Conservation (phyloP, 2,797 vertebrate genomes). For the Silurus aristotelis region DNA sequence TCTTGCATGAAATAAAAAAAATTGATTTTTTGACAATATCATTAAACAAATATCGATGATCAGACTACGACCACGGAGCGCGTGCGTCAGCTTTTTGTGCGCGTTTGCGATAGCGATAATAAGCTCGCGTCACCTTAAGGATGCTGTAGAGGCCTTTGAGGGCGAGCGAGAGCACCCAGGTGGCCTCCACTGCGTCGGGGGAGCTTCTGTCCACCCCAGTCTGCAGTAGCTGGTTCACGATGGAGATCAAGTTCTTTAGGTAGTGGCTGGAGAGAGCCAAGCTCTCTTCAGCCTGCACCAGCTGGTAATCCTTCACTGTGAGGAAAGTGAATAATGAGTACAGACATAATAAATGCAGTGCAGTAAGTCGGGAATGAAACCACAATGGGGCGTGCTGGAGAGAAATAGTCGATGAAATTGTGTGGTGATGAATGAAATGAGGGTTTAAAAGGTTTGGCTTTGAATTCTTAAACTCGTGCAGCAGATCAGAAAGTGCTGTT, state of each 20-base stretch:
- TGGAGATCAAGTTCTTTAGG: slow-evolving; percentile 86
- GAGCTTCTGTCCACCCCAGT: slow-evolving; percentile 80
- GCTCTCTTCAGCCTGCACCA: slow-evolving; percentile 81
- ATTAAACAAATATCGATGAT: not conserved
- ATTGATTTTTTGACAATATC: not conserved
- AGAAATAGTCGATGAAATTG: not conserved
- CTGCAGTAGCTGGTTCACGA: slow-evolving; percentile 88
- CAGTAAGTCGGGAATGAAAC: not conserved
- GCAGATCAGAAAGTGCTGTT: not conserved
- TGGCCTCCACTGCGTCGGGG: slow-evolving; percentile 89
- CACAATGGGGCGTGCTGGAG: not conserved
- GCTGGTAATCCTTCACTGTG: slow-evolving; percentile 93
- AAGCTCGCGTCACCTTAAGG: slow-evolving; percentile 80
- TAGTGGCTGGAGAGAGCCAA: slow-evolving; percentile 82
- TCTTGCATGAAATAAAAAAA: not conserved
- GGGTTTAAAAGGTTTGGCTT: too few relatives aligned
- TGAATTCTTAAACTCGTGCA: not conserved
- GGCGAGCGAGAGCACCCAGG: slow-evolving; percentile 91
- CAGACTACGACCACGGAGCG: not conserved
- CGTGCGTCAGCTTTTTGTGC: not conserved
- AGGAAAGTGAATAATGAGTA: slow-evolving; percentile 14
- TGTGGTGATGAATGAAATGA: not conserved
- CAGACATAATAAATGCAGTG: not conserved
- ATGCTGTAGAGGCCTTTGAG: slow-evolving; percentile 95
- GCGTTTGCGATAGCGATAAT: not conserved